These are phyloP conservation scores for Enteromius thamalakanensis DNA, from an alignment of 2,797 vertebrate species.

Conservation along the genomic window DNA sequence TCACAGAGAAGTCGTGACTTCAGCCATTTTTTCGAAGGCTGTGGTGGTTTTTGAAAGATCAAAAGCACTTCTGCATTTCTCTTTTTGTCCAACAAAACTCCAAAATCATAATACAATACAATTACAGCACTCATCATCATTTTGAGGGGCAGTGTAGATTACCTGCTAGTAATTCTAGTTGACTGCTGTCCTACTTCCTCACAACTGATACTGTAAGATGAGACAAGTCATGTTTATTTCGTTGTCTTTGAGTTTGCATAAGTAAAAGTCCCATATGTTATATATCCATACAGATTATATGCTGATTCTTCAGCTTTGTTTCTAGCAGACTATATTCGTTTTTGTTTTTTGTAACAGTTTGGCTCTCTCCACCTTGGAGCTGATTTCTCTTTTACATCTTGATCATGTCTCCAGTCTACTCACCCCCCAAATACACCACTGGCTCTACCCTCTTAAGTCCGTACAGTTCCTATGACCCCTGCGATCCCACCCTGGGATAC, in stretches of 20 bases:
- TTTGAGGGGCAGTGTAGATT: conserved; percentile 16
- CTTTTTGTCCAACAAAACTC: background rate
- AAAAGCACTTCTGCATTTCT: conserved; percentile 51
- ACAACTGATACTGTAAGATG: conserved; percentile 48
- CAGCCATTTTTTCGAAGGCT: background rate
- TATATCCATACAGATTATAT: background rate
- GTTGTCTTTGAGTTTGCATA: conserved; percentile 18
- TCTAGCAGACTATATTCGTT: conserved; percentile 18
- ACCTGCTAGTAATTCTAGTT: conserved; percentile 28
- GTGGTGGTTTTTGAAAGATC: background rate
- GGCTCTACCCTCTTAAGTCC: conserved; percentile 71
- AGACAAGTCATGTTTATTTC: conserved; percentile 37
- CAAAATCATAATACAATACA: background rate
- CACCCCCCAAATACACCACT: conserved; percentile 79
- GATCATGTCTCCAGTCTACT: conserved; percentile 84
- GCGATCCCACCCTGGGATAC: conserved; percentile 65
- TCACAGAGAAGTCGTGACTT: background rate
- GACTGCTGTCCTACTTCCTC: conserved; percentile 23
- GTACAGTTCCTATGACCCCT: conserved; percentile 66
- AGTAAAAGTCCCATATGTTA: background rate
- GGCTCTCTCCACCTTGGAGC: conserved; percentile 61
- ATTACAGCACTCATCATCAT: background rate
- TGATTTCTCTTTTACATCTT: conserved; percentile 41
- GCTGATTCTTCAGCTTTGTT: conserved; percentile 10
- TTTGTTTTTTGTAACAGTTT: conserved; percentile 63